Conservation (phyloP, 2,797 vertebrate genomes). For the Octomys mimax region DNA sequence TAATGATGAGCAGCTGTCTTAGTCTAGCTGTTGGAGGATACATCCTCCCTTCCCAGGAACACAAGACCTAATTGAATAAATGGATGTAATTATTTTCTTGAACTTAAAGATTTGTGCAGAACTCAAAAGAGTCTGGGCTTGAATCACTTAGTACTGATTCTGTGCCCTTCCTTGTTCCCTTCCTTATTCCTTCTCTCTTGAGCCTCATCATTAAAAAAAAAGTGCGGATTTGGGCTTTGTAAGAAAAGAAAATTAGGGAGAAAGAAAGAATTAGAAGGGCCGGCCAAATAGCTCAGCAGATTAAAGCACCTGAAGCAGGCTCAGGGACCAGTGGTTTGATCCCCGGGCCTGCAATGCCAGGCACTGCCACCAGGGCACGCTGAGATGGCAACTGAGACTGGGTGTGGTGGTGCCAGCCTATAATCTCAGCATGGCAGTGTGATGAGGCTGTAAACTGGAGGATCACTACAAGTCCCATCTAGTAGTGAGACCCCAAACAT, state of each 20-base stretch:
- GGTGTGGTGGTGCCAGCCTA: too few relatives aligned
- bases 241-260: background rate
- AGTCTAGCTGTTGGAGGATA: conserved; percentile 31
- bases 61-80: conserved; percentile 12
- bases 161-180: background rate
- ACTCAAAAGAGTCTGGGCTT: background rate
- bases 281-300: too few relatives aligned
- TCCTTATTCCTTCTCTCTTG: background rate
- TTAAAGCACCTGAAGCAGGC: too few relatives aligned
- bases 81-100: conserved; percentile 20
- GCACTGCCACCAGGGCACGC: too few relatives aligned
- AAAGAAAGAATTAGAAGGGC: background rate
- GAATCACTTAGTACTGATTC: background rate
- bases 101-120: background rate
- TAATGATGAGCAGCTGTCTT: conserved; percentile 25
- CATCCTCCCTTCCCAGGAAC: conserved; percentile 17
- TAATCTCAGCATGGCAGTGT: too few relatives aligned
- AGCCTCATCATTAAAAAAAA: background rate
- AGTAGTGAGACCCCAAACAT: too few relatives aligned
- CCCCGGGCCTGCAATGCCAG: too few relatives aligned
- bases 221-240: background rate
- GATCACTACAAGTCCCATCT: too few relatives aligned
- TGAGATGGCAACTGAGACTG: too few relatives aligned
- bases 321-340: too few relatives aligned
- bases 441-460: too few relatives aligned